A percentile compares a stretch with the other conserved stretches of the same genome.
These are phyloP conservation scores for Trachelus stipa DNA, from an alignment of 2,888 invertebrate species.

Conservation along the genomic window DNA sequence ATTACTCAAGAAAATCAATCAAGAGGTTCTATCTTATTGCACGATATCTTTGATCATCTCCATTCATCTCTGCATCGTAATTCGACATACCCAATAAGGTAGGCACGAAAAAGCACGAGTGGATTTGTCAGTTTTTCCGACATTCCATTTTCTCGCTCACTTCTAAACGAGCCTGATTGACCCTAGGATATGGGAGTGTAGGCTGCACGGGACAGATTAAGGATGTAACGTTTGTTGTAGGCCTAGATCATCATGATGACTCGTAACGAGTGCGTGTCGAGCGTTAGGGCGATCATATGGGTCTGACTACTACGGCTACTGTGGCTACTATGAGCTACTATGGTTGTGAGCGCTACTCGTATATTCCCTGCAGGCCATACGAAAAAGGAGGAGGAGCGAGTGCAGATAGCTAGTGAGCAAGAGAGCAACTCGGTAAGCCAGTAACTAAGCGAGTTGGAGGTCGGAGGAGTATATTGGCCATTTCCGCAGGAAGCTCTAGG, in stretches of 20 bases:
- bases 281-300: conserved; percentile 53
- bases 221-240: conserved; percentile 56
- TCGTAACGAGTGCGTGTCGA: conserved; percentile 54
- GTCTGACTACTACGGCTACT: conserved; percentile 23
- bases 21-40: background rate
- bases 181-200: background rate
- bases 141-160: background rate
- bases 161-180: background rate
- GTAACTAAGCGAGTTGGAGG: conserved; percentile 56
- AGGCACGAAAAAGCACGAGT: background rate
- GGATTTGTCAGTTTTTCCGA: background rate
- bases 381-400: conserved; percentile 40
- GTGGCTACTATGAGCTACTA: background rate
- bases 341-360: background rate
- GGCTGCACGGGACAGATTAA: conserved; percentile 40
- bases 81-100: background rate
- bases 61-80: background rate
- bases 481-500: conserved; percentile 64
- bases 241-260: conserved; percentile 57
- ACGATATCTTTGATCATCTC: background rate
- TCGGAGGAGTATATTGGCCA: conserved; percentile 62
- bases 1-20: background rate
- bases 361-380: conserved; percentile 37
- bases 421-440: conserved; percentile 26
- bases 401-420: conserved; percentile 35